Conservation (phyloP, 2,888 invertebrate species). For the Ormyrus pomaceus region DNA sequence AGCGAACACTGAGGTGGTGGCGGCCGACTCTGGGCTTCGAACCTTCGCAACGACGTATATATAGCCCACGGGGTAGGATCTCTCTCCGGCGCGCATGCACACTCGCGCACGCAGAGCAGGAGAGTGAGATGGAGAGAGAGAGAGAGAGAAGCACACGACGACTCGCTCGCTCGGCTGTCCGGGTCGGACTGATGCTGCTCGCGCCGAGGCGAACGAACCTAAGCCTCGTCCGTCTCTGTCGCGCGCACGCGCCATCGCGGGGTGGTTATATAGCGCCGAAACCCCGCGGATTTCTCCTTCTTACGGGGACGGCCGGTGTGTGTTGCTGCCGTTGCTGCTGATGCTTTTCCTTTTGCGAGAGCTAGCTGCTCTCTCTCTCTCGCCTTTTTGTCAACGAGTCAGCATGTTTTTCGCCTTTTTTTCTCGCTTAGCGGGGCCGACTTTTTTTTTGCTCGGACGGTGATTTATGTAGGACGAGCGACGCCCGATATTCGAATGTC, state of each 20-base stretch:
- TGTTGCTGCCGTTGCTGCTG: not conserved
- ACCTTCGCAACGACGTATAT: not conserved
- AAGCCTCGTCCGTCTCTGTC: not conserved
- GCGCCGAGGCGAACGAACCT: not conserved
- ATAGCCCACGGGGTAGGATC: not conserved
- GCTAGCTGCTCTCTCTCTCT: too few species aligned
- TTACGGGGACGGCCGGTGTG: not conserved
- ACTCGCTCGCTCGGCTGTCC: conserved; percentile 71
- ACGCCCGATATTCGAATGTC: too few species aligned
- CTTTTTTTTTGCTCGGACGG: too few species aligned
- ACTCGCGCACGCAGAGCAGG: conserved; percentile 3
- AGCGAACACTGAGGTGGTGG: conserved; percentile 42
- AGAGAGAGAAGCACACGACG: conserved; percentile 38
- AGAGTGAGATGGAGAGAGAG: not conserved
- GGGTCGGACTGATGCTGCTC: conserved; percentile 70
- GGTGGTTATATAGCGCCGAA: conserved; percentile 7
- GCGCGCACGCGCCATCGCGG: conserved; percentile 14
- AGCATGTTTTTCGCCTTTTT: too few species aligned
- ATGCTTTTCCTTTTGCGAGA: not conserved
- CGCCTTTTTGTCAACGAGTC: too few species aligned
- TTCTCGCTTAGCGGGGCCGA: too few species aligned
- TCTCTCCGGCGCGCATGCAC: not conserved
- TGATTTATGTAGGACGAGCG: too few species aligned
- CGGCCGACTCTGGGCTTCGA: not conserved
- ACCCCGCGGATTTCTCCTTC: not conserved